These are phyloP conservation scores for Cephalophus harveyi DNA, from an alignment of 2,113 vertebrate species.

Conservation along the genomic window DNA sequence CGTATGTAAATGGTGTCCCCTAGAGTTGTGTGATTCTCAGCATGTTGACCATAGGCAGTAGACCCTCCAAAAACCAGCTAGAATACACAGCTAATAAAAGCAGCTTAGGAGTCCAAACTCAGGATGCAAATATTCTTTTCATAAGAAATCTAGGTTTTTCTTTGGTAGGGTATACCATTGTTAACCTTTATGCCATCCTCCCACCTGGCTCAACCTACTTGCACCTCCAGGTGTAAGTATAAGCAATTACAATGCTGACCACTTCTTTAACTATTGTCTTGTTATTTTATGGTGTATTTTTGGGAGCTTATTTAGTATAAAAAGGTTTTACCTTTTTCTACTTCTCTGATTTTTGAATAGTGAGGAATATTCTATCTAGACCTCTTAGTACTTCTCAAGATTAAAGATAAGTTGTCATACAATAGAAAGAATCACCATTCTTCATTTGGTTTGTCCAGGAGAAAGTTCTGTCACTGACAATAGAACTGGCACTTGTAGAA, in stretches of 20 bases:
- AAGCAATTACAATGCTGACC: not conserved
- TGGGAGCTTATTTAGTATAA: not conserved
- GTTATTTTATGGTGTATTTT: not conserved
- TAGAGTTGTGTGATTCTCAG: not conserved
- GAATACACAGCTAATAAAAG: not conserved
- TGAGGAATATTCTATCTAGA: not conserved
- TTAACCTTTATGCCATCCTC: not conserved
- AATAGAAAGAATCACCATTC: not conserved
- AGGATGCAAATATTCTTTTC: not conserved
- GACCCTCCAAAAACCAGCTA: not conserved
- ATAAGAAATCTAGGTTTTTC: not conserved
- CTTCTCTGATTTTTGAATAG: conserved; percentile 8
- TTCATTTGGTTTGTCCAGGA: not conserved
- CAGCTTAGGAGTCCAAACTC: not conserved
- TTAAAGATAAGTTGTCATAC: not conserved
- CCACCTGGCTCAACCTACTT: not conserved
- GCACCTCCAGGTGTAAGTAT: not conserved
- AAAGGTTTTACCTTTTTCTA: not conserved
- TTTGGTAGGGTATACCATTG: not conserved
- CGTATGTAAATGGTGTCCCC: not conserved
- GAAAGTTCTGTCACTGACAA: not conserved
- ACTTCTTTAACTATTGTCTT: not conserved
- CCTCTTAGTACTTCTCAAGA: not conserved
- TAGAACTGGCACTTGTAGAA: not conserved
- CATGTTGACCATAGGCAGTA: not conserved